A percentile compares a stretch with the other conserved stretches of the same genome.
Conservation (phyloP, 2,113 vertebrate genomes). For the Gila orcuttii region DNA sequence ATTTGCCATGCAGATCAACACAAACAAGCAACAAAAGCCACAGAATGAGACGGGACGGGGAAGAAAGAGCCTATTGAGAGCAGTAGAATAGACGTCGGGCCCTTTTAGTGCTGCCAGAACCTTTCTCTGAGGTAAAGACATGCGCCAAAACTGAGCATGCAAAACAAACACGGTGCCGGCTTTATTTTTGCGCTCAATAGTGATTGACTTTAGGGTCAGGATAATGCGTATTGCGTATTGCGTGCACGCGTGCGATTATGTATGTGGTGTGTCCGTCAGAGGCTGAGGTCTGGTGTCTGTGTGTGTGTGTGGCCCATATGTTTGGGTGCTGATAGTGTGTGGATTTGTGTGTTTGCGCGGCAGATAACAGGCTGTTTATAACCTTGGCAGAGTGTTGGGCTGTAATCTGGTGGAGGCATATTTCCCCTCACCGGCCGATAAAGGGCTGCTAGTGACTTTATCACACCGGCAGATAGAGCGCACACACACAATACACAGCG, state of each 20-base stretch:
- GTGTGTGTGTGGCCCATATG: constrained; percentile 94
- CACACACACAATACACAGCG: constrained; percentile 66
- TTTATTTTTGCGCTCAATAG: neutral
- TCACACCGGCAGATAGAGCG: constrained; percentile 86
- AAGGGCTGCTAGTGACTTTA: constrained; percentile 95
- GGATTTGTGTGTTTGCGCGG: constrained; percentile 96
- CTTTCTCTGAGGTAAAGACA: neutral
- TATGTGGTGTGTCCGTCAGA: constrained; percentile 81
- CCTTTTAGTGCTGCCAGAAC: constrained; percentile 10
- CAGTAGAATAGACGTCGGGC: neutral
- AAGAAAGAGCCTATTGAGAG: constrained; percentile 24
- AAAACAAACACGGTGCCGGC: neutral
- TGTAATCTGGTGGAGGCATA: constrained; percentile 99
- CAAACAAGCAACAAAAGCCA: neutral
- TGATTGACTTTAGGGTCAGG: neutral
- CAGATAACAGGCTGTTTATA: constrained; percentile 99
- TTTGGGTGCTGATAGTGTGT: constrained; percentile 96
- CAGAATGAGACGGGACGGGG: constrained; percentile 19
- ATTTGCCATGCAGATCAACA: constrained; percentile 50
- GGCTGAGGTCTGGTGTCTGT: constrained; percentile 78
- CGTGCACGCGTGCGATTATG: neutral
- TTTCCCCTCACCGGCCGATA: constrained; percentile 94
- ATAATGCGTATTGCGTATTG: neutral
- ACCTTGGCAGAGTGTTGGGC: constrained; percentile 94
- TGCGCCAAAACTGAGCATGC: neutral